Percentiles rank a stretch among this genome's conserved stretches.
phyloP scores from a whole-genome alignment of 2,797 vertebrate genomes.

The Microchirus variegatus region DNA sequence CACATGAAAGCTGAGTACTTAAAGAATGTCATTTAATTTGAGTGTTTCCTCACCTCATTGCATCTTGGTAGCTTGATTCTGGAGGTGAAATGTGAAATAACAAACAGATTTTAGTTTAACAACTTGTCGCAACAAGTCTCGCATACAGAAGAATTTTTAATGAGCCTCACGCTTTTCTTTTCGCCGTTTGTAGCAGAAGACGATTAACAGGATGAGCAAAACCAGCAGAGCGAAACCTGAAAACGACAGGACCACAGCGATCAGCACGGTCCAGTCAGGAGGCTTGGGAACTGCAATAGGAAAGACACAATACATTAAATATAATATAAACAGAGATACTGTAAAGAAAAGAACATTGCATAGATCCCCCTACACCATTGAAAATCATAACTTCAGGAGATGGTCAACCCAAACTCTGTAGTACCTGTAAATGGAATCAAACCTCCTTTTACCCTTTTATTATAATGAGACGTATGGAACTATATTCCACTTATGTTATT shows the following conservation, averaged over 20 bases:
- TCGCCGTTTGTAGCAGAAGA: slow-evolving; percentile 72
- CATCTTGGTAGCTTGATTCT: slow-evolving; percentile 72
- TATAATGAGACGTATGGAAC: too few species aligned
- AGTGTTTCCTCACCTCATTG: slow-evolving; percentile 64
- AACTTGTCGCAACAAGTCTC: background rate
- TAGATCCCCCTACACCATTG: too few species aligned
- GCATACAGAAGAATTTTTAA: too few species aligned
- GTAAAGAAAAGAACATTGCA: too few species aligned
- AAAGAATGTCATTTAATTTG: background rate
- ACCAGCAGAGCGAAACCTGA: slow-evolving; percentile 69
- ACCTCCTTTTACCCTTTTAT: too few species aligned
- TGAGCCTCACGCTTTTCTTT: slow-evolving; percentile 69
- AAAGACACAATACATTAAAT: background rate
- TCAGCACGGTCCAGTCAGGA: slow-evolving; percentile 76
- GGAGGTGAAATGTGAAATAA: slow-evolving; percentile 22
- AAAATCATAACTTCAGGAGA: too few species aligned
- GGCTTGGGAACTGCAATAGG: slow-evolving; percentile 54
- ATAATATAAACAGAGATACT: too few species aligned
- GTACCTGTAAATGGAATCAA: too few species aligned
- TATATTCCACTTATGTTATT: too few species aligned
- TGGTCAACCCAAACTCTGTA: too few species aligned
- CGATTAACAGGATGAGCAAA: slow-evolving; percentile 72
- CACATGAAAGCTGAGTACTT: background rate
- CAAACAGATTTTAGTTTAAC: background rate
- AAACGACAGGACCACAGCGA: slow-evolving; percentile 74